Percentiles rank a stretch among this genome's conserved stretches.
These are phyloP conservation scores for Embiotoca jacksoni DNA, from an alignment of 2,113 vertebrate genomes.

Conservation along the genomic window DNA sequence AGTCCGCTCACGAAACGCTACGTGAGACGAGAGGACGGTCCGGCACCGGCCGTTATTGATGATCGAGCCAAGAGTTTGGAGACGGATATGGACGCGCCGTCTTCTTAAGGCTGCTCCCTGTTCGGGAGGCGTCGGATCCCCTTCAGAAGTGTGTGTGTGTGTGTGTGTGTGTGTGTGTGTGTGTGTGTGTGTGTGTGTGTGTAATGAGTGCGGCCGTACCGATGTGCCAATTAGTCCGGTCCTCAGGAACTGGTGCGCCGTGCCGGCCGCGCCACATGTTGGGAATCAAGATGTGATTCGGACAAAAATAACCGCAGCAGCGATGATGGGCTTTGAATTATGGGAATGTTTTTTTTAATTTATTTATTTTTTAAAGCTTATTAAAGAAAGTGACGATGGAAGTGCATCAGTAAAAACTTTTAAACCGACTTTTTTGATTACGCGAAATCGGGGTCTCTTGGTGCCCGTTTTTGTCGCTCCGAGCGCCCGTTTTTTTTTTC, in stretches of 20 bases:
- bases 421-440: not conserved
- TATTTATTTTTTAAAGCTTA: no score
- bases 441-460: no score
- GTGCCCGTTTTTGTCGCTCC: no score
- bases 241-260: conserved; percentile 15
- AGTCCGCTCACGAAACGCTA: conserved; percentile 52
- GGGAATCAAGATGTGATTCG: conserved; percentile 27
- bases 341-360: not conserved
- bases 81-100: conserved; percentile 19
- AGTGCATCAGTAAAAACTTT: not conserved
- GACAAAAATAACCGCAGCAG: conserved; percentile 19
- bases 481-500: no score
- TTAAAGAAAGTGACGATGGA: not conserved
- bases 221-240: conserved; percentile 50
- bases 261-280: conserved; percentile 37
- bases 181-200: conserved; percentile 59
- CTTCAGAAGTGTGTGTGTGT: conserved; percentile 57
- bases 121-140: conserved; percentile 50
- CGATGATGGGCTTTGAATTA: conserved; percentile 9
- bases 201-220: conserved; percentile 68
- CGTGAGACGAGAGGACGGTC: conserved; percentile 24
- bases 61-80: conserved; percentile 5
- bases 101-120: conserved; percentile 20
- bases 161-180: conserved; percentile 68
- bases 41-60: no score